Base-by-base conservation (phyloP, 2,797 vertebrate genomes). In the Diceros bicornis region DNA sequence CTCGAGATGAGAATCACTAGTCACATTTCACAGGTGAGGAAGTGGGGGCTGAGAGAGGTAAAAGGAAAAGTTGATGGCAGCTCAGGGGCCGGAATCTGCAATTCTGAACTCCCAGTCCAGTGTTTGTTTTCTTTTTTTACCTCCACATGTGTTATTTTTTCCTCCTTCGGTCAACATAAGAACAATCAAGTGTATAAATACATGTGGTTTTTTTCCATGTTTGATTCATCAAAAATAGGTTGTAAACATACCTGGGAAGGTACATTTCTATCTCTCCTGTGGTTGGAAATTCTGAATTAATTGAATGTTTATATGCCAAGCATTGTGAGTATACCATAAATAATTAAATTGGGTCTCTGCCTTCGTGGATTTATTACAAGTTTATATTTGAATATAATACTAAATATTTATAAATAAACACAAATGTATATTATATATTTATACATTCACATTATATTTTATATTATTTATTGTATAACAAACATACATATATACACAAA, bases 231-330 rank as follows among this genome's bases (percentile, higher is more conserved):
- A 75, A 95, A 83, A 95, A 14, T 66, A 44, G 86, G 25, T 66
- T 86, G n/a, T 89, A 93, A 96, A 85, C 68, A 66, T 72, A 93
- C 25, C 18, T 94, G 84, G 59, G 59, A 95, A 97, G 90, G 95
- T 64, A 85, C n/a, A 90, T 71, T 66, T 97, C 14, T 95, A 7
- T 57, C 17, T 93, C 23, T 64, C 29, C 25, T 82, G 92, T 92
- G 95, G 92, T 94, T 96, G 92, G 92, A 96, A 98, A 96, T 71
- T 97, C 55, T 96, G 93, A 96, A 89, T 91, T 91, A 95, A 95
- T 64, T 82, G 37, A 96, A 55, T 91, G 44, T 89, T 91, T 93
- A 75, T 77, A 66, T 25, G 44, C 37, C 68, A 92, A 92, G 32
- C 21, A 55, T 64, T 72, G 25, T 21, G 41, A 90, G 6, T 7